A percentile compares a stretch with the other conserved stretches of the same genome.
These are phyloP conservation scores for Lordiphosa fenestrarum DNA, from an alignment of 2,888 invertebrate species.

Conservation along the genomic window DNA sequence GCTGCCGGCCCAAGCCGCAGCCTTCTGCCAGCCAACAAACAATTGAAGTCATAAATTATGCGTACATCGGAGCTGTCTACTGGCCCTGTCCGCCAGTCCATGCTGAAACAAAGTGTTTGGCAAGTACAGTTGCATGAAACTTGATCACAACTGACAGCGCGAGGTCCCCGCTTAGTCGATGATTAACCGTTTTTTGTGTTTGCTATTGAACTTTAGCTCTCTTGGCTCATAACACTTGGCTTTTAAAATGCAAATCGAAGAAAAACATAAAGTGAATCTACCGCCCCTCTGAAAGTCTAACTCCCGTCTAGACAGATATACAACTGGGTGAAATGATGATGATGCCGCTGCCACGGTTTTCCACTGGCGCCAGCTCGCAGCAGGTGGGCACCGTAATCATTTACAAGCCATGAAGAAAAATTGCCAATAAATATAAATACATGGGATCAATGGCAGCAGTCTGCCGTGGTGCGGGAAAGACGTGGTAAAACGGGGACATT, in stretches of 20 bases:
- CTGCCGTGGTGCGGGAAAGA: background rate
- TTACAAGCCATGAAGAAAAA: conserved; percentile 36
- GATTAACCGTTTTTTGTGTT: conserved; percentile 32
- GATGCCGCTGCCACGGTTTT: conserved; percentile 10
- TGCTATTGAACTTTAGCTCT: conserved; percentile 23
- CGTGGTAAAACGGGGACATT: conserved; percentile 15
- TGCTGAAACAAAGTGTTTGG: conserved; percentile 25
- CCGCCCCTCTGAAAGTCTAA: conserved; percentile 31
- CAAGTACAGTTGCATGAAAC: conserved; percentile 15
- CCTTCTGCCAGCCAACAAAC: conserved; percentile 25
- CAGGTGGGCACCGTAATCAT: conserved; percentile 46
- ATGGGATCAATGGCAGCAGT: conserved; percentile 12
- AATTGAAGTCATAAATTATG: conserved; percentile 65
- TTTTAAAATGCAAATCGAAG: conserved; percentile 54
- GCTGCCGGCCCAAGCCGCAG: conserved; percentile 28
- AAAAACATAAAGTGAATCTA: conserved; percentile 1
- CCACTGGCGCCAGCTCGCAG: conserved; percentile 34
- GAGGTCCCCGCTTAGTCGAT: background rate
- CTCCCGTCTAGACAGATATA: conserved; percentile 52
- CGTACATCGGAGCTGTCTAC: conserved; percentile 41
- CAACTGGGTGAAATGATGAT: conserved; percentile 16
- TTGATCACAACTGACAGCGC: conserved; percentile 9
- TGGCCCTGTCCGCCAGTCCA: background rate
- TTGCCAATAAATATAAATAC: conserved; percentile 29
- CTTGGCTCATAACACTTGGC: conserved; percentile 50